Percentiles rank a stretch among this genome's conserved stretches.
Evolutionary conservation across 2,888 invertebrate genomes (phyloP).

Genomic region (Noctua comes): DNA sequence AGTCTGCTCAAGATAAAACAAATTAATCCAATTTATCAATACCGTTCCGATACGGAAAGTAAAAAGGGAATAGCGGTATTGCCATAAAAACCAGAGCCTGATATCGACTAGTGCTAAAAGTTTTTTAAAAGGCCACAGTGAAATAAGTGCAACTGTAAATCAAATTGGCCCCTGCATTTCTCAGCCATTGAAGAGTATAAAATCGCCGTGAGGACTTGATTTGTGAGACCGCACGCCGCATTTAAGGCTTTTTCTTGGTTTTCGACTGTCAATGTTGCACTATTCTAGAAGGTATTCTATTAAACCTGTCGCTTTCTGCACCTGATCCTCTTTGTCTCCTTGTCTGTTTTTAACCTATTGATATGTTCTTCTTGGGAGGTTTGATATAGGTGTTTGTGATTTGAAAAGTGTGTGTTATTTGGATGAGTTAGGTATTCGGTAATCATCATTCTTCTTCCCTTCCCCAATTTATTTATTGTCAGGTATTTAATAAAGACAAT

Average conservation of each 20-base stretch:
- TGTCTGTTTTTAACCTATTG: not conserved
- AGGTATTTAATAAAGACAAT: not conserved
- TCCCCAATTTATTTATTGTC: not conserved
- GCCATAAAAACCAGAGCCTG: not conserved
- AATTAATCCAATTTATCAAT: not conserved
- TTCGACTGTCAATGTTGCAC: slow-evolving; percentile 5
- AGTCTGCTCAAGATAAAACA: not conserved
- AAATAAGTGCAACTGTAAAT: slow-evolving; percentile 37
- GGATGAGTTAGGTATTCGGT: not conserved
- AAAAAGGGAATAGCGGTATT: not conserved
- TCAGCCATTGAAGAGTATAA: slow-evolving; percentile 17
- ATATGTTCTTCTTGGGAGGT: not conserved
- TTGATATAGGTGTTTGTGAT: not conserved
- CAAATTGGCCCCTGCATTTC: slow-evolving; percentile 26
- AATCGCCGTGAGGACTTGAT: slow-evolving; percentile 32
- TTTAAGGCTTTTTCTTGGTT: not conserved
- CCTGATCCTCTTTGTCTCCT: not conserved
- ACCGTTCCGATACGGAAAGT: not conserved
- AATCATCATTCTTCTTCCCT: not conserved
- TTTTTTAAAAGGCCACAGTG: not conserved
- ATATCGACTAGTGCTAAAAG: slow-evolving; percentile 4
- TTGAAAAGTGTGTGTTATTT: not conserved
- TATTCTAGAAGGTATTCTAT: not conserved
- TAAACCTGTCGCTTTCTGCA: not conserved
- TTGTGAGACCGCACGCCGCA: slow-evolving; percentile 24